Conservation (phyloP, 2,113 vertebrate species). For the Nesoenas mayeri region DNA sequence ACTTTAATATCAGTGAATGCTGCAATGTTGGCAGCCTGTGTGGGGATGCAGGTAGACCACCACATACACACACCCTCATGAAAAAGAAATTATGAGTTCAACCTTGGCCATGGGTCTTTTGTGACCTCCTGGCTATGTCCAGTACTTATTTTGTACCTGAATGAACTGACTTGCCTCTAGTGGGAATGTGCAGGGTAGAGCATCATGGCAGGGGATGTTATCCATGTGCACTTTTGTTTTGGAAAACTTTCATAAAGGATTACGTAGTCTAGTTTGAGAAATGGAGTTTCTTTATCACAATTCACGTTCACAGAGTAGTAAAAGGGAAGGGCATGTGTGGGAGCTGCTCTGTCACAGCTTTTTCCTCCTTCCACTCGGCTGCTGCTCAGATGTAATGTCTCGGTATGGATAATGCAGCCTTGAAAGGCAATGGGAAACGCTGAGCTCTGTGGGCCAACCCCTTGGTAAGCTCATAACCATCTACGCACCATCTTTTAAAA, state of each 20-base stretch:
- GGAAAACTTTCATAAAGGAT: neutral
- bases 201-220: neutral
- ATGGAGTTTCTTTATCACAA: neutral
- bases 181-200: rapidly evolving
- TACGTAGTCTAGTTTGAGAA: neutral
- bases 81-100: neutral
- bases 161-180: neutral
- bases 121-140: neutral
- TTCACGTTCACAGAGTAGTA: neutral
- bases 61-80: neutral
- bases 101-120: neutral
- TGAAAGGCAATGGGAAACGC: neutral
- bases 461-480: neutral
- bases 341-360: neutral
- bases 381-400: neutral
- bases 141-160: neutral
- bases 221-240: neutral
- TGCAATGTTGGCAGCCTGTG: neutral
- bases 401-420: rapidly evolving
- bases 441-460: neutral
- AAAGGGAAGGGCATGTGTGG: neutral
- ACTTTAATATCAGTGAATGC: neutral
- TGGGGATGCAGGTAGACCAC: neutral
- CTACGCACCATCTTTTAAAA: rapidly evolving
- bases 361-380: neutral